These are phyloP conservation scores for Dendroctonus ponderosae DNA, from an alignment of 1,140 invertebrate genomes.

Conservation along the genomic window DNA sequence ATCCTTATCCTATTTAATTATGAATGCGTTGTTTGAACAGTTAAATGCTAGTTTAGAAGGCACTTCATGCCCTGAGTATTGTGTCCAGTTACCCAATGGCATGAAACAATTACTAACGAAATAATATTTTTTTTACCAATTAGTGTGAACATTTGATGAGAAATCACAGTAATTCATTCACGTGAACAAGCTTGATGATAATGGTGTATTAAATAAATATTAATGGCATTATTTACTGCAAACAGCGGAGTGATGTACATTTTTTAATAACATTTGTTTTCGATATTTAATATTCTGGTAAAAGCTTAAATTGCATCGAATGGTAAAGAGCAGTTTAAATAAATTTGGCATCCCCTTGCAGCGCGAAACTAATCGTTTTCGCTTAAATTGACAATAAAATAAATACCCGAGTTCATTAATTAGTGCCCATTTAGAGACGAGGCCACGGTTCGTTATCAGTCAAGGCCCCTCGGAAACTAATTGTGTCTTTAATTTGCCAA, in stretches of 20 bases:
- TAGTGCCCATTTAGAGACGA: slow-evolving; percentile 25
- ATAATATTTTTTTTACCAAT: too few species aligned
- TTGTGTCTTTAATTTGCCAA: slow-evolving; percentile 34
- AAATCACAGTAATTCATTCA: too few species aligned
- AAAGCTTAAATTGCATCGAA: too few species aligned
- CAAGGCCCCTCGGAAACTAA: slow-evolving; percentile 28
- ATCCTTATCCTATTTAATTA: not conserved
- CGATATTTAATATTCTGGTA: too few species aligned
- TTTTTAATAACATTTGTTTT: too few species aligned
- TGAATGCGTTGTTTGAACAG: slow-evolving; percentile 1
- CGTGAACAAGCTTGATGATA: too few species aligned
- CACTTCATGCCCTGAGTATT: not conserved
- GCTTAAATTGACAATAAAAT: slow-evolving; percentile 34
- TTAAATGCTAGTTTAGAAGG: slow-evolving; percentile 4
- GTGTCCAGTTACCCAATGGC: not conserved
- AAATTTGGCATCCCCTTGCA: slow-evolving; percentile 14
- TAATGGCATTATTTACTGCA: too few species aligned
- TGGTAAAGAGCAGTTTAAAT: slow-evolving; percentile 11
- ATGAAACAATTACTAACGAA: too few species aligned
- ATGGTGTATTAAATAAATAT: too few species aligned
- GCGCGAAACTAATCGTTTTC: slow-evolving; percentile 23
- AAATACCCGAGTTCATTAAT: slow-evolving; percentile 33
- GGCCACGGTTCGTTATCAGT: slow-evolving; percentile 30
- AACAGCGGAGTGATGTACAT: too few species aligned
- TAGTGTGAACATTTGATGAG: too few species aligned